A percentile compares a stretch with the other conserved stretches of the same genome.
These are phyloP conservation scores for Cepaea hortensis DNA, from an alignment of 2,888 invertebrate genomes.

Conservation along the genomic window DNA sequence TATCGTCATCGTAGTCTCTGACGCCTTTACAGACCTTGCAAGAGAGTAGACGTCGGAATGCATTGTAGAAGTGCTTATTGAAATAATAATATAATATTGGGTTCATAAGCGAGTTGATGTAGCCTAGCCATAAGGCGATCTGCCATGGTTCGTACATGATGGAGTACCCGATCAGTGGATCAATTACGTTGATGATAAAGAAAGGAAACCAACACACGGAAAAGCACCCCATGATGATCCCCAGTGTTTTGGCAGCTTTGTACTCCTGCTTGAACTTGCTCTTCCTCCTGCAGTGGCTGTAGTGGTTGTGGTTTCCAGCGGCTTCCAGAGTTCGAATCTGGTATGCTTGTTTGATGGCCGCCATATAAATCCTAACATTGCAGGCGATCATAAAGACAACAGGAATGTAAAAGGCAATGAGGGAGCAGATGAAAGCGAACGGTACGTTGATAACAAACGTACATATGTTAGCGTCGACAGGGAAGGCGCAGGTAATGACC, in stretches of 20 bases:
- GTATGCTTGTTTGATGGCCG: slow-evolving; percentile 68
- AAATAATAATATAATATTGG: slow-evolving; percentile 83
- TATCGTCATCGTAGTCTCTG: slow-evolving; percentile 65
- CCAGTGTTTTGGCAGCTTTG: slow-evolving; percentile 72
- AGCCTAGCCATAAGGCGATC: slow-evolving; percentile 71
- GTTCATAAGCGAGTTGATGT: slow-evolving; percentile 79
- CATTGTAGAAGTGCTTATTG: slow-evolving; percentile 77
- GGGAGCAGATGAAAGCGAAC: slow-evolving; percentile 68
- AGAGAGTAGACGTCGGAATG: slow-evolving; percentile 65
- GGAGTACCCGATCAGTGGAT: slow-evolving; percentile 69
- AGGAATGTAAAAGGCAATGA: slow-evolving; percentile 73
- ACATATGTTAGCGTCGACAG: slow-evolving; percentile 59
- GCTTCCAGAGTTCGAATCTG: slow-evolving; percentile 69
- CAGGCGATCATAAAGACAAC: slow-evolving; percentile 70
- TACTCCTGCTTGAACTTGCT: slow-evolving; percentile 71
- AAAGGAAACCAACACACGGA: slow-evolving; percentile 74
- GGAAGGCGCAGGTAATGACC: slow-evolving; percentile 61
- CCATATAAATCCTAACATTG: slow-evolving; percentile 67
- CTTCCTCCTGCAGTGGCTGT: slow-evolving; percentile 57
- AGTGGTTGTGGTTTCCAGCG: slow-evolving; percentile 58
- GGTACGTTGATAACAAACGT: slow-evolving; percentile 70
- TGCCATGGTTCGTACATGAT: slow-evolving; percentile 69
- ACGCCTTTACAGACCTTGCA: slow-evolving; percentile 67
- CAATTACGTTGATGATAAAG: slow-evolving; percentile 71
- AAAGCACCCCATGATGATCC: slow-evolving; percentile 74